Evolutionary conservation across 2,113 vertebrate species (phyloP).

Genomic region (Galemys pyrenaicus): DNA sequence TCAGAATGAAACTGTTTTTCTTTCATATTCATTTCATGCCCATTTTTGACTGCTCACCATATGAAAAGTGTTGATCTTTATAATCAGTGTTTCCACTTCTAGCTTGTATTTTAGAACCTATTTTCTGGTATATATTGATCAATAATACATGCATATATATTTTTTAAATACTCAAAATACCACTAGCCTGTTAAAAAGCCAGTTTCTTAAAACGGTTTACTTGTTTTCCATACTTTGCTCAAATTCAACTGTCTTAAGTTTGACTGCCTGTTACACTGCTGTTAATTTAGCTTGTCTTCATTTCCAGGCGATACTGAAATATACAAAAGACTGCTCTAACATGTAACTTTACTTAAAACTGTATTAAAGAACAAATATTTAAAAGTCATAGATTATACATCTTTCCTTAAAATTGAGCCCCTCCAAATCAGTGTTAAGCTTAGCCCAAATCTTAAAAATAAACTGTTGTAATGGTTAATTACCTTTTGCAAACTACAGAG

Average conservation of each 20-base stretch:
- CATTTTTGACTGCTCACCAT: background rate
- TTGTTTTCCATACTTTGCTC: background rate
- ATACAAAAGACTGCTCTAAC: background rate
- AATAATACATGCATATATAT: background rate
- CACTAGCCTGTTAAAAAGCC: background rate
- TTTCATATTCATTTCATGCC: background rate
- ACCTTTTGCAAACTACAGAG: background rate
- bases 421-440: slow-evolving; percentile 2
- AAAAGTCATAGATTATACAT: background rate
- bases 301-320: slow-evolving; percentile 6
- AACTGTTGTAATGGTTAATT: background rate
- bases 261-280: background rate
- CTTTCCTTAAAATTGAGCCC: background rate
- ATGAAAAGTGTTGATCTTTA: background rate
- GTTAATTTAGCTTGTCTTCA: background rate
- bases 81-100: slow-evolving; percentile 24
- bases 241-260: background rate
- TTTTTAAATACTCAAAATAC: background rate
- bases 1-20: background rate
- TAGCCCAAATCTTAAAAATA: slow-evolving; percentile 11
- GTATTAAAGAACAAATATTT: background rate
- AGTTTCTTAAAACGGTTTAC: slow-evolving; percentile 12
- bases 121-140: background rate
- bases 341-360: background rate
- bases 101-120: background rate